These are phyloP conservation scores for Dorcus parallelipipedus DNA, from an alignment of 2,888 invertebrate species.

Conservation along the genomic window DNA sequence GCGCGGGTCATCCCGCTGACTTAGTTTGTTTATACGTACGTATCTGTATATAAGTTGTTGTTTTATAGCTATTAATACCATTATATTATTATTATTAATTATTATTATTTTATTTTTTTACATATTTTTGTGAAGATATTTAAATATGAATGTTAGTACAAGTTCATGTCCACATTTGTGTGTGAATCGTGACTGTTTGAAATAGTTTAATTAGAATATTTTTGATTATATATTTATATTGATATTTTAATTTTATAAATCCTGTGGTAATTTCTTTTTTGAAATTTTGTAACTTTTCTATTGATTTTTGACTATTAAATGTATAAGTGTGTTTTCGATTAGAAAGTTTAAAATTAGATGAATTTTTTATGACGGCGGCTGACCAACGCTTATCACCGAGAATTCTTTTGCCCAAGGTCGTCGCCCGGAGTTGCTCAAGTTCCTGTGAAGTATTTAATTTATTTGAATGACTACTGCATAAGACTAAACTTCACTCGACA, in stretches of 20 bases:
- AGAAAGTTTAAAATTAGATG: slow-evolving; percentile 48
- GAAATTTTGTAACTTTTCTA: slow-evolving; percentile 34
- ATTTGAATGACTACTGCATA: slow-evolving; percentile 5
- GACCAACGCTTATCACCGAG: too few relatives aligned
- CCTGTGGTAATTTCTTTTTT: slow-evolving; percentile 14
- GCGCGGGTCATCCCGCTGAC: slow-evolving; percentile 21
- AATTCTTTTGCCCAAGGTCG: too few relatives aligned
- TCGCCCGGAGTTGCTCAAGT: slow-evolving; percentile 27
- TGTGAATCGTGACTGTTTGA: slow-evolving; percentile 47
- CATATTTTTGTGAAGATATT: slow-evolving; percentile 53
- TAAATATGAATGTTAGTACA: slow-evolving; percentile 51
- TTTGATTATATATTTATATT: slow-evolving; percentile 49
- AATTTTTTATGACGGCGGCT: slow-evolving; percentile 33
- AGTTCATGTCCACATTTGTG: slow-evolving; percentile 44
- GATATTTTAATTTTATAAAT: slow-evolving; percentile 47
- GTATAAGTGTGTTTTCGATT: slow-evolving; percentile 51
- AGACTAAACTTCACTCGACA: slow-evolving; percentile 6
- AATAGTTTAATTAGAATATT: slow-evolving; percentile 48
- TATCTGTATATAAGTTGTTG: slow-evolving; percentile 52
- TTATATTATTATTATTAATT: slow-evolving; percentile 45
- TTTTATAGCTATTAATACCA: slow-evolving; percentile 51
- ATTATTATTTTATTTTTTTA: slow-evolving; percentile 54
- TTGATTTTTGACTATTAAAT: slow-evolving; percentile 48
- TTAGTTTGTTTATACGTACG: slow-evolving; percentile 45
- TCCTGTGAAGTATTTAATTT: slow-evolving; percentile 29